These are phyloP conservation scores for Xenentodon cancila DNA, from an alignment of 2,797 vertebrate species.

Conservation along the genomic window DNA sequence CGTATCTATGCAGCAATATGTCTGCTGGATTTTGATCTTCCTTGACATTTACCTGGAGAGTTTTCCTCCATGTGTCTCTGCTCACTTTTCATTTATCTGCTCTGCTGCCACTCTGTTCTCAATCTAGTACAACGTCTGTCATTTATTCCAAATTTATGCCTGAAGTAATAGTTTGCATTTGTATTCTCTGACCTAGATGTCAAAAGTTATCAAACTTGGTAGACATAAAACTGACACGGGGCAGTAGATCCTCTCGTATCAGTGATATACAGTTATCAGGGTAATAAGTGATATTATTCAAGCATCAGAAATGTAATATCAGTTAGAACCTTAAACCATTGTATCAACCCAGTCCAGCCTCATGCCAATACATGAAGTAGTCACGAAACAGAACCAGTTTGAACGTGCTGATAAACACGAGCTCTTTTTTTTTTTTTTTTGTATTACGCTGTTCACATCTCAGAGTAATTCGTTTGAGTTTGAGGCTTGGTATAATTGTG, in stretches of 20 bases:
- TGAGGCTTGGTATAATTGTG: too few relatives aligned
- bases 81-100: slow-evolving; percentile 30
- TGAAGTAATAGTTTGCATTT: slow-evolving; percentile 11
- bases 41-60: slow-evolving; percentile 66
- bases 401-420: too few relatives aligned
- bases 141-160: slow-evolving; percentile 15
- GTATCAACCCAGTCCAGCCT: neutral
- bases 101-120: slow-evolving; percentile 10
- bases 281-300: neutral
- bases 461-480: too few relatives aligned
- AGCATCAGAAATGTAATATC: neutral
- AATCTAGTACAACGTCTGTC: neutral
- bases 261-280: neutral
- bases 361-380: neutral
- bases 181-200: neutral
- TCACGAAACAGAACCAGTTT: neutral
- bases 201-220: slow-evolving; percentile 1
- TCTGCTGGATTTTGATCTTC: slow-evolving; percentile 52
- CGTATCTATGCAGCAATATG: slow-evolving; percentile 51
- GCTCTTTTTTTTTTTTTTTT: too few relatives aligned
- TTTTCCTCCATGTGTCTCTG: slow-evolving; percentile 20
- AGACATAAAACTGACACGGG: neutral
- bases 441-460: too few relatives aligned
- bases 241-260: too few relatives aligned
- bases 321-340: neutral